These are phyloP conservation scores for Drosophila athabasca DNA, from an alignment of 1,140 invertebrate genomes.

Conservation along the genomic window DNA sequence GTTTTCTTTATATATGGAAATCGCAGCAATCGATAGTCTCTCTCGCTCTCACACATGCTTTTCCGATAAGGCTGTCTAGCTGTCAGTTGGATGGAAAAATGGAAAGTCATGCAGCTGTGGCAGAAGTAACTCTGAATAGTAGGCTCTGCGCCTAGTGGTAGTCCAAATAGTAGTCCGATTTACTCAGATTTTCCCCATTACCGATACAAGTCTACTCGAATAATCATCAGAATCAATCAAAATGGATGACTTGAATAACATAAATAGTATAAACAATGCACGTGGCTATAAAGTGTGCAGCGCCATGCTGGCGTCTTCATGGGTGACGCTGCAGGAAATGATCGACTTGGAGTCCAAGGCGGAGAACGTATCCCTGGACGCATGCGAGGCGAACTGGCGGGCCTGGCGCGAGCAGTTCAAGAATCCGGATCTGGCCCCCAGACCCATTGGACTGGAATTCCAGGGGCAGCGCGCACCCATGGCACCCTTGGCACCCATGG, in stretches of 20 bases:
- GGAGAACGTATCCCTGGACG: conserved; percentile 26
- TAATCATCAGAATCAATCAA: neutral
- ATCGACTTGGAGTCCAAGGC: neutral
- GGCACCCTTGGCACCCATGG: too few species aligned
- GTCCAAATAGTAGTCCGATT: too few species aligned
- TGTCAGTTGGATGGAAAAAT: too few species aligned
- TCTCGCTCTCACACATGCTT: too few species aligned
- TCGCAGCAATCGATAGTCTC: too few species aligned
- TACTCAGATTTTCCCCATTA: too few species aligned
- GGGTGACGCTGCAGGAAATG: neutral
- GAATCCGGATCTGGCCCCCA: conserved; percentile 17
- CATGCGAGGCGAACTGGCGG: conserved; percentile 36
- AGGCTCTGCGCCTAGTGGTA: too few species aligned
- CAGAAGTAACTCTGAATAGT: too few species aligned
- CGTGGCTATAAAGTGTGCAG: conserved; percentile 3
- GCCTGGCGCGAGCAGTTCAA: conserved; percentile 38
- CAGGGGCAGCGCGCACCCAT: neutral
- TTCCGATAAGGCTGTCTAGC: too few species aligned
- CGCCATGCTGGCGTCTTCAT: neutral
- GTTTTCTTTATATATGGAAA: too few species aligned
- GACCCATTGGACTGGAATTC: conserved; percentile 41
- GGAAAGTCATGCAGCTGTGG: too few species aligned
- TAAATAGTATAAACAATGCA: neutral
- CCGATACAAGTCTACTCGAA: neutral
- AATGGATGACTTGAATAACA: neutral